These are phyloP conservation scores for Netelia melanura DNA, from an alignment of 2,888 invertebrate genomes.

Conservation along the genomic window DNA sequence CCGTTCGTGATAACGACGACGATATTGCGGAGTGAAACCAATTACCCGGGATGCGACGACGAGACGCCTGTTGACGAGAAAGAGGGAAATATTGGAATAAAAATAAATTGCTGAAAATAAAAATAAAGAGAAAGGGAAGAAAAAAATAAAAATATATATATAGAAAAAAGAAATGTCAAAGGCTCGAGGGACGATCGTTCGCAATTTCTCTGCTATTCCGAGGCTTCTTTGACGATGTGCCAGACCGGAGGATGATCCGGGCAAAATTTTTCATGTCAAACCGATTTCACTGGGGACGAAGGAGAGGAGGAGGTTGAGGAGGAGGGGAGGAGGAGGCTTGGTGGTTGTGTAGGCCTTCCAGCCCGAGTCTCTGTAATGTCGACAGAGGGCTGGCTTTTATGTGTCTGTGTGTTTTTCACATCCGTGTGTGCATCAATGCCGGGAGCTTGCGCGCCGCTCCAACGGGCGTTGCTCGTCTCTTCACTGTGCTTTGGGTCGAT, in stretches of 20 bases:
- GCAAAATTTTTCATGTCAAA: conserved; percentile 47
- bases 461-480: conserved; percentile 56
- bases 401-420: conserved; percentile 11
- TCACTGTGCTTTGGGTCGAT: conserved; percentile 43
- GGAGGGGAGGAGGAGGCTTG: too few species aligned
- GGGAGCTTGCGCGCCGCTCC: conserved; percentile 50
- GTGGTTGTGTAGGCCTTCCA: too few species aligned
- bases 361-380: not conserved
- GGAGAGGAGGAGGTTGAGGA: not conserved
- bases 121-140: too few species aligned
- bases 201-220: not conserved
- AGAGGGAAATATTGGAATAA: not conserved
- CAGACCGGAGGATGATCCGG: conserved; percentile 23
- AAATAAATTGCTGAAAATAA: too few species aligned
- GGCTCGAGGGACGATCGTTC: too few species aligned
- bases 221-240: conserved; percentile 33
- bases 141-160: too few species aligned
- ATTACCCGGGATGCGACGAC: too few species aligned
- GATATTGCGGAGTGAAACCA: too few species aligned
- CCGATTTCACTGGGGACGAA: conserved; percentile 25
- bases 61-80: not conserved
- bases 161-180: too few species aligned
- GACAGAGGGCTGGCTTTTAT: not conserved
- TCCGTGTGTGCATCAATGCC: conserved; percentile 38
- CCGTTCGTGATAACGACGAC: too few species aligned